Evolutionary conservation across 2,797 vertebrate genomes (phyloP).

Genomic region (Poecilia velifera): DNA sequence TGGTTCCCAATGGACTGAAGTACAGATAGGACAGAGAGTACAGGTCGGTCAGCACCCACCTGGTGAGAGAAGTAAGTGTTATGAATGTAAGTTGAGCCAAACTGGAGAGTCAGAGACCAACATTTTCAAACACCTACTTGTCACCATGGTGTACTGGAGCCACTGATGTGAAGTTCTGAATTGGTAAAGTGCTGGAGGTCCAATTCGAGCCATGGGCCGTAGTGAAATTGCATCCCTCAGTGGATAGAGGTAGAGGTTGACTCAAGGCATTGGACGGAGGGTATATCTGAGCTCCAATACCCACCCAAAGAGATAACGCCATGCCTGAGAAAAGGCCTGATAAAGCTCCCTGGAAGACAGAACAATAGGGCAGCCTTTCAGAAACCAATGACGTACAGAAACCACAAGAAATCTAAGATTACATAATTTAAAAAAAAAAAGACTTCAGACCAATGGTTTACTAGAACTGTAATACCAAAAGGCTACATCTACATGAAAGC

Average conservation of each 20-base stretch:
- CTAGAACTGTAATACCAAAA: not conserved
- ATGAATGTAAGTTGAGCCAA: not conserved
- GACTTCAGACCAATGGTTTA: not conserved
- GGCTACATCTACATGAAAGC: not conserved
- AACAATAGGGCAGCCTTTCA: not conserved
- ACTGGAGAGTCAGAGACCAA: not conserved
- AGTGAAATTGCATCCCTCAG: conserved; percentile 82
- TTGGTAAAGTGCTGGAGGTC: conserved; percentile 55
- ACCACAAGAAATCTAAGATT: not conserved
- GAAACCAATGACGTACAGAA: not conserved
- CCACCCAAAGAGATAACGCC: conserved; percentile 86
- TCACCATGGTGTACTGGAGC: conserved; percentile 5
- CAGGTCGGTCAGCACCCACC: conserved; percentile 86
- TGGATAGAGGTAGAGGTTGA: conserved; percentile 80
- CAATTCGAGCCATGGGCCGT: conserved; percentile 48
- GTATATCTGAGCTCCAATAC: conserved; percentile 86
- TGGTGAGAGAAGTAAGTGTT: conserved; percentile 54
- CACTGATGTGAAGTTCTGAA: conserved; percentile 47
- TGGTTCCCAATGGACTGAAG: conserved; percentile 90
- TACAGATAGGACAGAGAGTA: conserved; percentile 96
- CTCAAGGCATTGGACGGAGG: conserved; percentile 75
- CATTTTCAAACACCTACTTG: conserved; percentile 35
- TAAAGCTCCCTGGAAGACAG: conserved; percentile 83
- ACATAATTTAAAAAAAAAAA: not conserved
- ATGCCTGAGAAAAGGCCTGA: conserved; percentile 84